Evolutionary conservation across 2,888 invertebrate species (phyloP).

Genomic region (Rhorus exstirpatorius): DNA sequence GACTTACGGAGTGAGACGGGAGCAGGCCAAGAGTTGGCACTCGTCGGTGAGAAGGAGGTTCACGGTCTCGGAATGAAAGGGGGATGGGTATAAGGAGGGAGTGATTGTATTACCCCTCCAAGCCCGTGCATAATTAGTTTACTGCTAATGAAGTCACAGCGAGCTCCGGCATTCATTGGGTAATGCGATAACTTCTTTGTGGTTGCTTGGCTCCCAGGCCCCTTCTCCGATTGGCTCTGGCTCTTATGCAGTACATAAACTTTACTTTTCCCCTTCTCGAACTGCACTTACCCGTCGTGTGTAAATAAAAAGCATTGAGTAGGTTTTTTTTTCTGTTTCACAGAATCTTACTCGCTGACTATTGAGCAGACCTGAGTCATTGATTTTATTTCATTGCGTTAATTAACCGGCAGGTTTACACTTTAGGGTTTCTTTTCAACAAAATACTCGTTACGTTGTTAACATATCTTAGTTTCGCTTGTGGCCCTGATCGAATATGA

Average conservation of each 20-base stretch:
- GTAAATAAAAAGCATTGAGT: background rate
- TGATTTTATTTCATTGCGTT: background rate
- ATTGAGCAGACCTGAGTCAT: background rate
- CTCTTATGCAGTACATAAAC: constrained; percentile 28
- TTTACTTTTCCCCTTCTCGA: constrained; percentile 3
- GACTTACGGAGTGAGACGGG: constrained; percentile 7
- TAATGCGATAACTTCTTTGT: constrained; percentile 66
- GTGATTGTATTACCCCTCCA: constrained; percentile 64
- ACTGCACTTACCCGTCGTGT: background rate
- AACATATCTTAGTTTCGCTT: too few relatives aligned
- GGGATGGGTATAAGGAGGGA: constrained; percentile 37
- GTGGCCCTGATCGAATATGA: too few relatives aligned
- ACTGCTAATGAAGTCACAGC: constrained; percentile 69
- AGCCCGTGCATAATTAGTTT: constrained; percentile 71
- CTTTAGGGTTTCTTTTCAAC: background rate
- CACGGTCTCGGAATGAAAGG: constrained; percentile 2
- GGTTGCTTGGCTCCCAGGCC: constrained; percentile 33
- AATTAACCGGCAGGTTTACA: background rate
- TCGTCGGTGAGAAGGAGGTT: background rate
- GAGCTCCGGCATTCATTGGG: constrained; percentile 58
- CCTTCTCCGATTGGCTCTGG: constrained; percentile 35
- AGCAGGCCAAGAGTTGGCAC: constrained; percentile 27
- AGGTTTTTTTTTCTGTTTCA: background rate
- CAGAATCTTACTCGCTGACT: constrained; percentile 19
- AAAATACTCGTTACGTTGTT: background rate